Base-by-base conservation (phyloP, 2,888 invertebrate genomes). In the Limnephilus rhombicus region DNA sequence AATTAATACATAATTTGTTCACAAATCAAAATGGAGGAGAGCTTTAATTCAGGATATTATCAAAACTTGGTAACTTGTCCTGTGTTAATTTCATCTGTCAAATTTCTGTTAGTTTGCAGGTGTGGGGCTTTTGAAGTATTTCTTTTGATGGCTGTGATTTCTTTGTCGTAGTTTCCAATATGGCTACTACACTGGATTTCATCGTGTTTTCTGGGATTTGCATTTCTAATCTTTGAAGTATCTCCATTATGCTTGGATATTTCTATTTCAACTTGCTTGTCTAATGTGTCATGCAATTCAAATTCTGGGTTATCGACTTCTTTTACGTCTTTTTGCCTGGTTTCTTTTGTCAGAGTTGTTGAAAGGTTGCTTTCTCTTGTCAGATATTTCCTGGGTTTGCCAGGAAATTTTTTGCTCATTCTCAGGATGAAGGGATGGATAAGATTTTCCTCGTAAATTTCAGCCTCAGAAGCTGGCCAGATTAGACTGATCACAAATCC, bases 401-500 rank as follows among this genome's bases (percentile, higher is more conserved):
- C 97, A 0, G 97, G 97, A 91, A 97, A 96, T 93, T 95, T 95
- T 94, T 96, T 96, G 91, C 97, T 97, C 92, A 97, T 94, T 94
- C 96, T 97, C 91, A 97, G 95, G 1, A 97, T 96, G 80, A 96
- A 94, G 0, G 97, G 97, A 95, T 98, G 97, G 85, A 97, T 95
- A 83, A 97, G 95, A 93, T 97, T 97, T 93, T 97, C 96, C 94
- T 97, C 97, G 94, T 97, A 98, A 87, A 96, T 95, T 94, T 97
- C 97, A 41, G 95, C 95, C 88, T 97, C 96, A 29, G 96, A 95
- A 81, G 96, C 95, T 53, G 96, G 96, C 91, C 97, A 97, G 83
- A 97, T 94, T 92, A 96, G 96, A 94, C 98, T 98, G 24, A 98
- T 96, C 3, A 98, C 94, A 92, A 97, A 96, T 12, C 98, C 98